Base-by-base conservation (phyloP, 1,140 invertebrate genomes). In the Drosophila parabipectinata region DNA sequence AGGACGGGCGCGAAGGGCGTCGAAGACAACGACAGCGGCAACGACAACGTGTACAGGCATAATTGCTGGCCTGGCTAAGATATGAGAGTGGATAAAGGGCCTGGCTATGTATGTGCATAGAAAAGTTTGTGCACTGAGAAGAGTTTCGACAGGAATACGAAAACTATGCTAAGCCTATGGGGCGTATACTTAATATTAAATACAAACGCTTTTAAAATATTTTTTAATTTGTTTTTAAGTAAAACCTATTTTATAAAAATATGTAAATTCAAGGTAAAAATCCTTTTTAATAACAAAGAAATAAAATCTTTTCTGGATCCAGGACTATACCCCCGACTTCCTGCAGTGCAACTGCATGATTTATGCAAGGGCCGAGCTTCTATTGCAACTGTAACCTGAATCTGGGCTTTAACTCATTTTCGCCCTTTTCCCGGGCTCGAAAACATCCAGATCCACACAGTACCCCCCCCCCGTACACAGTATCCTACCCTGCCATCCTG, bases 311-410 rank as follows among this genome's bases (percentile, higher is more conserved):
- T 28, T 4, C 4, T 6, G 1, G 5, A 14, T 28, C 26, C 26
- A 28, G 5, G 4, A 28, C 4, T 1, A 7, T 0, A 4, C 2
- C 4, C 34, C 34, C 10, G 14, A 3, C n/a, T 51, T 32, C 8
- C 41, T 8, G 5, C 1, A 66, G 72, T 47, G 51, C 59, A 75
- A 24, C 59, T 63, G 58, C 62, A 71, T 85, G 61, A 73, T 69
- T 77, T 84, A 85, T 71, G 60, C 78, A 68, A 39, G 60, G 61
- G 79, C n/a, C 72, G 44, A 69, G 48, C 69, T 63, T 58, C 45
- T 71, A 57, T 62, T 54, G 54, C 41, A 66, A 68, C 73, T 45
- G 48, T 53, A 55, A 59, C 55, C 53, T 55, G 44, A 55, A 71
- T 37, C 64, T n/a, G 21, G 67, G 15, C 53, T 58, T 48, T 54